Evolutionary conservation across 2,113 vertebrate species (phyloP), one percentile per base, ranked within the genome.

Genomic region (Istiophorus platypterus): DNA sequence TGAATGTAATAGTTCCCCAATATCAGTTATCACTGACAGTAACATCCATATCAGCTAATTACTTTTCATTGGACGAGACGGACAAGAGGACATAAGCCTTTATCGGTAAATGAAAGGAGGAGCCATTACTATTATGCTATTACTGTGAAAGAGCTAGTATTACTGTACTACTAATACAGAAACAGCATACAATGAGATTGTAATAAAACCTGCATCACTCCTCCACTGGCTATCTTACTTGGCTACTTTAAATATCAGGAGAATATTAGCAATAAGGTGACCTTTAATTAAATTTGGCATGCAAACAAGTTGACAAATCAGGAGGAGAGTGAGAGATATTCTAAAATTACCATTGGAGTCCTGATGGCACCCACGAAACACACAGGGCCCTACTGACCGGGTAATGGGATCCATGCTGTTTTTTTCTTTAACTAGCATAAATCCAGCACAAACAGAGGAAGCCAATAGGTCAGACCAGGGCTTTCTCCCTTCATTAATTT

Each of bases 21-120:
- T 94, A 93, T 94, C 90, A 91, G 89, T 89, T 93, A 91, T 94
- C 91, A 83, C 84, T 91, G 90, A 93, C 92, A 92, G 85, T 83
- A 80, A 88, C 86, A 90, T 90, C 80, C 86, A 87, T 92, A 92
- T 93, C 92, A 82, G 86, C 92, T 94, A 93, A 94, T 94, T 92
- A 92, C 90, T 91, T 92, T 91, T 88, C 88, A 90, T 34, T 59
- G 68, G 73, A 78, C 78, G 81, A 88, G 83, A 85, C 81, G 82
- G 90, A 84, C 69, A 68, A 89, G 88, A 87, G 78, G 86, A 91
- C 85, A 90, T 73, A 78, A 72, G 83, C 78, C 70, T 76, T 90
- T 93, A 92, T 92, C 88, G 58, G 76, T 85, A 72, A 73, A 85
- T 84, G 72, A 83, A 80, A 74, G 82, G 31, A 86, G 80, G 24